Evolutionary conservation across 2,113 vertebrate genomes (phyloP), one percentile per base, ranked within the genome.

Genomic region (Tetrao urogallus): DNA sequence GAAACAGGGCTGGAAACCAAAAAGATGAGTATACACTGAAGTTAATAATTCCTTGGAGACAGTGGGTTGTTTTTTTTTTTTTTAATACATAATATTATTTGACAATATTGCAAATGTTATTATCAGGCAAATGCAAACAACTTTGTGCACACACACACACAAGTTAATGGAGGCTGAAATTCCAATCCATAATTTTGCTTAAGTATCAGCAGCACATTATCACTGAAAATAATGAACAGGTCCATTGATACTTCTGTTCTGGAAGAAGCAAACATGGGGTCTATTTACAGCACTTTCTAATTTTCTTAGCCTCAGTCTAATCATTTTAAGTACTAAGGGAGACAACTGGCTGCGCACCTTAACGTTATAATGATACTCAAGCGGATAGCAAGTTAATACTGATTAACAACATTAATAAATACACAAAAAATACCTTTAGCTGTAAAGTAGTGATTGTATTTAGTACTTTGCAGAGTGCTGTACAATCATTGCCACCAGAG

Each of bases 371-470:
- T 77, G 85, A 88, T 48, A 75, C 38, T 12, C 65, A 43, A 81
- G 85, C 54, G 76, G 30, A 78, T 65, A 88, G 48, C 40, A 90
- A 54, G 79, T 69, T 94, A 89, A 81, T 94, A 94, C 36, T 78
- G 87, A 95, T 91, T 93, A 96, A 86, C 36, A 84, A 18, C 34
- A 81, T 67, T 75, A 94, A 94, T 86, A 87, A 91, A 56, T 57
- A 58, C 32, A 11, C 54, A 27, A 60, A 66, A 27, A 79, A 82
- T 58, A 57, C 32, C 47, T 64, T 56, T 76, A 67, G 11, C 60
- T 86, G 75, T 67, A 43, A 91, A 91, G 89, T 34, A 19, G 34
- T 84, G 69, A 94, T 81, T 91, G 71, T 57, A 86, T 66, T 88
- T 84, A 75, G 57, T 61, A 78, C 24, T 57, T 65, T 65, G 30